Evolutionary conservation across 2,113 vertebrate genomes (phyloP).

Genomic region (Laterallus jamaicensis): DNA sequence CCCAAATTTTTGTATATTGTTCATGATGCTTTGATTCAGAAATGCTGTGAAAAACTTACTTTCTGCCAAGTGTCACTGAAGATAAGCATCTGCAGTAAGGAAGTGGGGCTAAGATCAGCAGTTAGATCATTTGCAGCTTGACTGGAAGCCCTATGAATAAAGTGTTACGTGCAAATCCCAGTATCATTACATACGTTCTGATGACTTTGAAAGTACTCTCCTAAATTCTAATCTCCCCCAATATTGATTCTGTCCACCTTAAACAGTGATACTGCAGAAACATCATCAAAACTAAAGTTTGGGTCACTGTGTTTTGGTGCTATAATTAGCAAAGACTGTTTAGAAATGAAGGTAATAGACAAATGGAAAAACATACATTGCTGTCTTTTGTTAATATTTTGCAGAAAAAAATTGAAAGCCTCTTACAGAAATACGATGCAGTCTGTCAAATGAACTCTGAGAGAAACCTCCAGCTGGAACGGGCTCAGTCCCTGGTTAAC

Average conservation of each 20-base stretch:
- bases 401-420: constrained; percentile 83
- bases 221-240: background rate
- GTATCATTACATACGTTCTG: background rate
- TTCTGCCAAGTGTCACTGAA: background rate
- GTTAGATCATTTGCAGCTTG: background rate
- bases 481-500: constrained; percentile 89
- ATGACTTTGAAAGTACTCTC: background rate
- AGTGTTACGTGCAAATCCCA: background rate
- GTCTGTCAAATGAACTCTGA: constrained; percentile 94
- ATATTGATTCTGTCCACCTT: background rate
- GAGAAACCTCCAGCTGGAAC: constrained; percentile 92
- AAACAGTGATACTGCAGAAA: background rate
- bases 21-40: background rate
- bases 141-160: background rate
- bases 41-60: background rate
- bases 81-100: background rate
- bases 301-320: background rate
- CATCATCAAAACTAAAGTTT: background rate
- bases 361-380: background rate
- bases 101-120: background rate
- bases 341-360: background rate
- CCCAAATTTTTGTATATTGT: background rate
- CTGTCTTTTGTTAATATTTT: background rate
- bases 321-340: background rate
- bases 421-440: constrained; percentile 84